These are phyloP conservation scores for Autographa pulchrina DNA, from an alignment of 2,888 invertebrate genomes.

Conservation along the genomic window DNA sequence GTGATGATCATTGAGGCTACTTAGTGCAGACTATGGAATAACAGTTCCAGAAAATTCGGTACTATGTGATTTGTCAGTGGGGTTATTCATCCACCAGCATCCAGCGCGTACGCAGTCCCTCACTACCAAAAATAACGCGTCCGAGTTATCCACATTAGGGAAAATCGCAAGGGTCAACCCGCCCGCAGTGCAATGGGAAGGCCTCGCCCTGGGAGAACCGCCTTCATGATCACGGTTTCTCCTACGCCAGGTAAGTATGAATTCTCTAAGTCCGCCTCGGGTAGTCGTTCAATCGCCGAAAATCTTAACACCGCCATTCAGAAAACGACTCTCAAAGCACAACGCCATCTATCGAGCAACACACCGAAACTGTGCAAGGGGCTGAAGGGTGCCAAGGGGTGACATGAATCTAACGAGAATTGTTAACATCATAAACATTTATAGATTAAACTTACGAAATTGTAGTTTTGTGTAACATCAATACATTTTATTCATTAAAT, in stretches of 20 bases:
- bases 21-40: too few relatives aligned
- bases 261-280: background rate
- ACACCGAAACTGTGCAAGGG: background rate
- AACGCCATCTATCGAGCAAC: background rate
- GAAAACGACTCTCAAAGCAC: background rate
- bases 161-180: slow-evolving; percentile 1
- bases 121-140: background rate
- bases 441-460: too few relatives aligned
- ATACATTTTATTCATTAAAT: too few relatives aligned
- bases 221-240: slow-evolving; percentile 1
- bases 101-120: background rate
- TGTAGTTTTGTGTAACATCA: too few relatives aligned
- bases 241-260: slow-evolving; percentile 1
- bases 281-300: background rate
- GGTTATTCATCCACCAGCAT: too few relatives aligned
- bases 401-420: too few relatives aligned
- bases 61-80: too few relatives aligned
- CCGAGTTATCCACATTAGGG: slow-evolving; percentile 4
- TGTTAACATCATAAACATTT: too few relatives aligned
- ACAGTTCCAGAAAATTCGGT: too few relatives aligned
- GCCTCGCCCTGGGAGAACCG: slow-evolving; percentile 7
- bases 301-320: slow-evolving; percentile 9
- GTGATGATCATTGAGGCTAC: too few relatives aligned
- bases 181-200: slow-evolving; percentile 2
- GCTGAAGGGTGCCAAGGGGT: background rate